Evolutionary conservation across 2,888 invertebrate species (phyloP).

Genomic region (Agriopis leucophaearia): DNA sequence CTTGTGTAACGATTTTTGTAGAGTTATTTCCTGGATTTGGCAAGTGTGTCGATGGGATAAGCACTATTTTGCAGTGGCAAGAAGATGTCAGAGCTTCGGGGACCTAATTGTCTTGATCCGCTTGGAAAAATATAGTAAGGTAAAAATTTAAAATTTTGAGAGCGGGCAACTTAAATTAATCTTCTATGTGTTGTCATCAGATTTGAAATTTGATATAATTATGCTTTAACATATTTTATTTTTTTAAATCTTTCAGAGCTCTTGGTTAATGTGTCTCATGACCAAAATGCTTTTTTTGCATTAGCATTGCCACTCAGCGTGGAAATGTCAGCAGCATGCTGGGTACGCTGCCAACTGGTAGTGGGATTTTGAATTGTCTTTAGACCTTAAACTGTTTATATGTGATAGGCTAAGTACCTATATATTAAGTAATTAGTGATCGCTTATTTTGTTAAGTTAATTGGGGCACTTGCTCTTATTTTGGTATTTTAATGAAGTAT

Average conservation of each 20-base stretch:
- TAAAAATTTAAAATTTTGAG: slow-evolving; percentile 40
- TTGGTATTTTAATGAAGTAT: too few species aligned
- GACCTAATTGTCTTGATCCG: slow-evolving; percentile 14
- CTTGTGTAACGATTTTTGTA: slow-evolving; percentile 65
- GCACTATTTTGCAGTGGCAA: slow-evolving; percentile 24
- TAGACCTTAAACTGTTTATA: too few species aligned
- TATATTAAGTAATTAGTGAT: too few species aligned
- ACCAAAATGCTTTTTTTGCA: too few species aligned
- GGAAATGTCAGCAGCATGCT: too few species aligned
- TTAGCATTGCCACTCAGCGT: too few species aligned
- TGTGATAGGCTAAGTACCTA: too few species aligned
- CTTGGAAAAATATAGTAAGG: slow-evolving; percentile 41
- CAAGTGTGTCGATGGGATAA: slow-evolving; percentile 17
- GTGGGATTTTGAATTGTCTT: too few species aligned
- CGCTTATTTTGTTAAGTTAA: too few species aligned
- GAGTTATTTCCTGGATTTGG: neutral
- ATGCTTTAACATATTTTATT: neutral
- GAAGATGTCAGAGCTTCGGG: slow-evolving; percentile 6
- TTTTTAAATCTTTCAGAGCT: neutral
- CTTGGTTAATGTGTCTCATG: too few species aligned
- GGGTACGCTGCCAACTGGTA: too few species aligned
- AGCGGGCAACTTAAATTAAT: neutral
- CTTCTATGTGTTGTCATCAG: neutral
- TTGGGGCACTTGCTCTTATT: too few species aligned
- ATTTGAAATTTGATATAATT: neutral